Evolutionary conservation across 2,797 vertebrate genomes (phyloP), one percentile per base, ranked within the genome.

Genomic region (Epinephelus awoara): DNA sequence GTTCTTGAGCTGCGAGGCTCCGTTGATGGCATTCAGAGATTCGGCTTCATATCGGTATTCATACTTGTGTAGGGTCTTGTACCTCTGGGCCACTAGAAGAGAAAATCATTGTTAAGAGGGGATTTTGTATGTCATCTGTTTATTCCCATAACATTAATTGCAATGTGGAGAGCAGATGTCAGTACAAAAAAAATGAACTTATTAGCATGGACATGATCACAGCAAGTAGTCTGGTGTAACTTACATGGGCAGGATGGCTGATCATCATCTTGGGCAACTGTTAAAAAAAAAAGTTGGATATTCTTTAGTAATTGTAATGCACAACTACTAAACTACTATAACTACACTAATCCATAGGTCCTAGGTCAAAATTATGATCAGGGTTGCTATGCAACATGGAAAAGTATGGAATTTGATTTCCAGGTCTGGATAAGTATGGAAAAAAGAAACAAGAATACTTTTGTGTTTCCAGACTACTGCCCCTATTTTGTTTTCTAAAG

Each of bases 51-150:
- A 99, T 34, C 3, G 94, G 84, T 98, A 99, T 65, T 95, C 75
- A 21, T 99, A 99, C 78, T 97, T 98, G 80, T 97, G 95, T 50
- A 98, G 92, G 68, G 93, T 94, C 77, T 97, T 98, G 93, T 97
- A 99, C 74, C 96, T 94, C 83, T 94, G 93, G 75, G 94, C 93
- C 77, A 98, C 98, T 96, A 52, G n/a, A 82, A 72, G 23, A 82
- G 92, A 96, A 84, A 58, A 93, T 82, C 51, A 71, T 55, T 51
- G 58, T 78, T 40, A 18, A 70, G 49, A 67, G 15, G 18, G 25
- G 3, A 55, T 46, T 54, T 55, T 27, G 10, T 15, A 65, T 50
- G 2, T 7, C 12, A 46, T 46, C 44, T 46, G 12, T 46, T 46
- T 46, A 15, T 14, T 46, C 12, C 13, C 9, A 7, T 40, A 40